A percentile compares a stretch with the other conserved stretches of the same genome.
These are phyloP conservation scores for Cataglyphis cursor DNA, from an alignment of 2,888 invertebrate genomes.

Conservation along the genomic window DNA sequence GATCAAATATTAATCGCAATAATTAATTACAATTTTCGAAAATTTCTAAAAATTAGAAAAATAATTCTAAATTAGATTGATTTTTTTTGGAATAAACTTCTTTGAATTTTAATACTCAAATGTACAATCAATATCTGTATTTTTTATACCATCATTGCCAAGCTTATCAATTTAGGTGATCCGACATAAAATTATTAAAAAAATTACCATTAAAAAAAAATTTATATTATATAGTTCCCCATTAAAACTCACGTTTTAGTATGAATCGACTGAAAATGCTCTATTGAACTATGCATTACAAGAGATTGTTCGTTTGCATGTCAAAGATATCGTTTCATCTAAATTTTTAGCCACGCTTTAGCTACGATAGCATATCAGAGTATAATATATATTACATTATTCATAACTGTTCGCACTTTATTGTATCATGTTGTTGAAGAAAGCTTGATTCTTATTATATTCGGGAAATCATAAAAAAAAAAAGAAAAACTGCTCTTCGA, in stretches of 20 bases:
- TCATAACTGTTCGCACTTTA: background rate
- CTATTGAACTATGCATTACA: background rate
- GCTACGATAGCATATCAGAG: background rate
- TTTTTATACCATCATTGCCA: background rate
- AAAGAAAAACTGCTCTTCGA: background rate
- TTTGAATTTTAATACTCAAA: background rate
- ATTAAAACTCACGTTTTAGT: background rate
- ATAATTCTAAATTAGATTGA: background rate
- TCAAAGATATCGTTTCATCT: slow-evolving; percentile 1
- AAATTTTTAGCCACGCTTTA: slow-evolving; percentile 9
- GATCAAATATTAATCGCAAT: background rate
- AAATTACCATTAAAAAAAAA: background rate
- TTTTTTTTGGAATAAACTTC: background rate
- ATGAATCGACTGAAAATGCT: background rate
- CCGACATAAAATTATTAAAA: background rate
- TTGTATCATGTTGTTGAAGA: background rate
- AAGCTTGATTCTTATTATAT: slow-evolving; percentile 4
- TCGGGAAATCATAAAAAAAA: background rate
- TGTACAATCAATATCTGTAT: background rate
- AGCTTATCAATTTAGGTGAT: background rate
- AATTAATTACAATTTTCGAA: background rate
- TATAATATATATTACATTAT: background rate
- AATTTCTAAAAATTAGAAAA: background rate
- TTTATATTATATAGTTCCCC: background rate
- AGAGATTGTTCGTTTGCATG: slow-evolving; percentile 18